A percentile compares a stretch with the other conserved stretches of the same genome.
Evolutionary conservation across 1,140 invertebrate genomes (phyloP).

Genomic region (Rhopalosiphum padi): DNA sequence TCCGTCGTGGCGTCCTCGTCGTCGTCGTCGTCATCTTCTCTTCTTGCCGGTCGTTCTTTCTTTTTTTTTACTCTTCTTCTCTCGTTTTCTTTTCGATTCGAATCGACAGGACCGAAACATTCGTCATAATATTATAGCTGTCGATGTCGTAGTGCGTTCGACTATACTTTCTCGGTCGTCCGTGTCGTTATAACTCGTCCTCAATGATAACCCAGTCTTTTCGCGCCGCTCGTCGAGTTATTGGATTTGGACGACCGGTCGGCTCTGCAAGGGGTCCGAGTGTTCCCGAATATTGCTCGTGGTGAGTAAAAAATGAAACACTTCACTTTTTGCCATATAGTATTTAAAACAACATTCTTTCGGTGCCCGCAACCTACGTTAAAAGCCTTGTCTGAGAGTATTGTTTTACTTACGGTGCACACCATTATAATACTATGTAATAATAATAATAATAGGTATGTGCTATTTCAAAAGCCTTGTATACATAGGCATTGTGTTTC

Average conservation of each 20-base stretch:
- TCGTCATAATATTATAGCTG: too few species aligned
- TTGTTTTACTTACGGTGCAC: neutral
- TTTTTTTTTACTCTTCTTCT: neutral
- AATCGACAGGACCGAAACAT: neutral
- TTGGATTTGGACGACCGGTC: neutral
- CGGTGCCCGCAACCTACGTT: neutral
- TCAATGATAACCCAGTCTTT: neutral
- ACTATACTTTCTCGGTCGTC: neutral
- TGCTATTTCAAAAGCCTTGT: neutral
- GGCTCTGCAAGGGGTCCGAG: neutral
- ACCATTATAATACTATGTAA: neutral
- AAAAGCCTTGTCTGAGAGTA: neutral
- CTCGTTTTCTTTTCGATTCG: neutral
- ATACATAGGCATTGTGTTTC: neutral
- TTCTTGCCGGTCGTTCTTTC: too few species aligned
- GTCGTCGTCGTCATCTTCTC: neutral
- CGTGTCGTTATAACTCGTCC: neutral
- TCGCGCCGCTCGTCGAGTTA: neutral
- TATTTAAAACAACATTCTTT: neutral
- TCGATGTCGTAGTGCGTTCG: neutral
- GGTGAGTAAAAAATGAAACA: neutral
- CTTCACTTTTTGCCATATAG: neutral
- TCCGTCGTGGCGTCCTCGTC: neutral
- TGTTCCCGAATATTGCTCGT: neutral
- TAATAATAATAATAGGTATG: neutral